Conservation (phyloP, 23 tunicate species). For the Trididemnum nubilum region DNA sequence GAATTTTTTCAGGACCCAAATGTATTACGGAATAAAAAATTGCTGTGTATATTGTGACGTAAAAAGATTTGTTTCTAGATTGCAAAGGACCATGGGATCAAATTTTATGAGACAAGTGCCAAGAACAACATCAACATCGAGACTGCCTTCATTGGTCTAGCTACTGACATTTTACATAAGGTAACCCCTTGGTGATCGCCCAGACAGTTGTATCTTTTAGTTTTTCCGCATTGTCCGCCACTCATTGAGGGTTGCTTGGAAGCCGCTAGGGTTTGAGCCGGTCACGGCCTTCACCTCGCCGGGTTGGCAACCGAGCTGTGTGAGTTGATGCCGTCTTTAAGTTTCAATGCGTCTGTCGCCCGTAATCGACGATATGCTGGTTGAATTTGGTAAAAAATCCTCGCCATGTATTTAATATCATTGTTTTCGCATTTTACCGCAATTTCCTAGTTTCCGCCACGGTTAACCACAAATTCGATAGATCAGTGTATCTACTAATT, state of each 20-base stretch:
- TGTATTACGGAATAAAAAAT: too few species aligned
- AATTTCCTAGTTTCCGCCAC: too few species aligned
- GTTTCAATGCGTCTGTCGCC: too few species aligned
- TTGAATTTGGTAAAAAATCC: too few species aligned
- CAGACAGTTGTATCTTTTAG: not conserved
- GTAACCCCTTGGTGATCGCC: constrained; percentile 30
- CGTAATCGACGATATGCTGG: too few species aligned
- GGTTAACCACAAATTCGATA: too few species aligned
- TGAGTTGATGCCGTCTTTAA: too few species aligned
- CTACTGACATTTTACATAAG: constrained; percentile 91
- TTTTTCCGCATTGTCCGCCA: not conserved
- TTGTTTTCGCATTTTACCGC: too few species aligned
- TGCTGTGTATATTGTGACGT: not conserved
- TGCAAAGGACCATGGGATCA: constrained; percentile 95
- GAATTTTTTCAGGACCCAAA: too few species aligned
- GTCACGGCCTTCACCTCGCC: not conserved
- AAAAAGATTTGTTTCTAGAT: constrained; percentile 37
- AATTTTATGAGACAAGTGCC: constrained; percentile 95
- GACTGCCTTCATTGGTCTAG: constrained; percentile 91
- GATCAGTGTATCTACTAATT: too few species aligned
- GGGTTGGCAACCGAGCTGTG: not conserved
- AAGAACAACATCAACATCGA: constrained; percentile 98
- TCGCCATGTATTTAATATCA: too few species aligned
- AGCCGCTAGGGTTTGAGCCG: not conserved
- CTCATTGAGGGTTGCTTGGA: not conserved